A percentile compares a stretch with the other conserved stretches of the same genome.
These are phyloP conservation scores for Micrastur ruficollis DNA, from an alignment of 2,797 vertebrate species.

Conservation along the genomic window DNA sequence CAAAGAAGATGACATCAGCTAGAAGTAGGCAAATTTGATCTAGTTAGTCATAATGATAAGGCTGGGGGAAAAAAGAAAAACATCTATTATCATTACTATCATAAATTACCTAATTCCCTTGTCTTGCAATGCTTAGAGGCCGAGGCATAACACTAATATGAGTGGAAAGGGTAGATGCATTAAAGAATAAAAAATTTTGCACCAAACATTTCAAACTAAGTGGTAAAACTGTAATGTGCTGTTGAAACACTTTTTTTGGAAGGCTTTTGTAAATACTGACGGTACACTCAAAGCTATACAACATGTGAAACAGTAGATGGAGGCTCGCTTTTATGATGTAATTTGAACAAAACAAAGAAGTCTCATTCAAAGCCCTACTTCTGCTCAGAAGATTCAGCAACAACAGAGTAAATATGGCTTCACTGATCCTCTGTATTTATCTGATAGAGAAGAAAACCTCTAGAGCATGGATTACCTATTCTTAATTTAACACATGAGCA, in stretches of 20 bases:
- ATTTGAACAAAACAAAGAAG: background rate
- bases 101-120: background rate
- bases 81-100: accelerated
- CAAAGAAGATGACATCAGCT: background rate
- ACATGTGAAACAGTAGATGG: background rate
- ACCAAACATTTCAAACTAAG: background rate
- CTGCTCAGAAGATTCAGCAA: background rate
- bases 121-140: background rate
- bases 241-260: background rate
- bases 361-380: background rate
- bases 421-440: background rate
- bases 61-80: background rate
- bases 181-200: background rate
- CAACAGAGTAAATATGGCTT: background rate
- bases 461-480: background rate
- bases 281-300: background rate
- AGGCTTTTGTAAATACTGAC: background rate
- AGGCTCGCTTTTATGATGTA: background rate
- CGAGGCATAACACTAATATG: background rate
- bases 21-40: background rate
- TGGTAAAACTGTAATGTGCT: background rate
- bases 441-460: background rate
- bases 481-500: background rate
- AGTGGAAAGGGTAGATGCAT: background rate
- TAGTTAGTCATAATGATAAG: background rate